phyloP scores from a whole-genome alignment of 2,888 invertebrate species.

The Thereva nobilitata region DNA sequence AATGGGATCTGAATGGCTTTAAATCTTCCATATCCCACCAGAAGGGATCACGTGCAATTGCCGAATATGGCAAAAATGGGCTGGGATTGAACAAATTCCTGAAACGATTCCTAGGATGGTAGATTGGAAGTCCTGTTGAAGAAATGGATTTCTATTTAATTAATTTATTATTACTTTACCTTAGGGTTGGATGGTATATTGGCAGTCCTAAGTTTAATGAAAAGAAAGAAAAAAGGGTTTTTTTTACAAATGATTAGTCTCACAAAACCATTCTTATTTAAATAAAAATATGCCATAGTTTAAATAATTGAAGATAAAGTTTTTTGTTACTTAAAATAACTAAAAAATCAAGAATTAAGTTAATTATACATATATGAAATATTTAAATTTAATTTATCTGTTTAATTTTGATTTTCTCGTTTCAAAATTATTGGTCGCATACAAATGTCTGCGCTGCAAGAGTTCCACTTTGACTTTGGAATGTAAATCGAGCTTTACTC shows the following conservation, averaged over 20 bases:
- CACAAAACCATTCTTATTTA: no score
- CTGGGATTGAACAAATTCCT: slow-evolving; percentile 80
- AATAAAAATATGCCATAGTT: no score
- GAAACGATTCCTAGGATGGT: slow-evolving; percentile 64
- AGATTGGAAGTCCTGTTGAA: slow-evolving; percentile 70
- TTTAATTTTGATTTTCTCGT: no score
- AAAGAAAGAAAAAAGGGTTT: slow-evolving; percentile 7
- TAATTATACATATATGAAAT: no score
- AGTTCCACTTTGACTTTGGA: no score
- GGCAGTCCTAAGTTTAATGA: slow-evolving; percentile 29
- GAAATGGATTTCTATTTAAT: slow-evolving; percentile 19
- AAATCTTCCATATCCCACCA: slow-evolving; percentile 85
- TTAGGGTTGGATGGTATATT: slow-evolving; percentile 33
- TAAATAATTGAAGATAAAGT: no score
- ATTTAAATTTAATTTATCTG: no score
- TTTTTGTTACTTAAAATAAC: no score
- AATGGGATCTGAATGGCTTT: slow-evolving; percentile 71
- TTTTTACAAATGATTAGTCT: slow-evolving; percentile 1
- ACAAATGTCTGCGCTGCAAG: no score
- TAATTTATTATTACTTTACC: slow-evolving; percentile 15
- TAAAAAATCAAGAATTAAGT: no score
- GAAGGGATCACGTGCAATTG: slow-evolving; percentile 86
- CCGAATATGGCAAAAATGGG: slow-evolving; percentile 75
- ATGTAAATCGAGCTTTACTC: no score
- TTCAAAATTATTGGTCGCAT: no score